phyloP scores from a whole-genome alignment of 2,113 vertebrate species.

The Rhegmatorhina hoffmannsi region DNA sequence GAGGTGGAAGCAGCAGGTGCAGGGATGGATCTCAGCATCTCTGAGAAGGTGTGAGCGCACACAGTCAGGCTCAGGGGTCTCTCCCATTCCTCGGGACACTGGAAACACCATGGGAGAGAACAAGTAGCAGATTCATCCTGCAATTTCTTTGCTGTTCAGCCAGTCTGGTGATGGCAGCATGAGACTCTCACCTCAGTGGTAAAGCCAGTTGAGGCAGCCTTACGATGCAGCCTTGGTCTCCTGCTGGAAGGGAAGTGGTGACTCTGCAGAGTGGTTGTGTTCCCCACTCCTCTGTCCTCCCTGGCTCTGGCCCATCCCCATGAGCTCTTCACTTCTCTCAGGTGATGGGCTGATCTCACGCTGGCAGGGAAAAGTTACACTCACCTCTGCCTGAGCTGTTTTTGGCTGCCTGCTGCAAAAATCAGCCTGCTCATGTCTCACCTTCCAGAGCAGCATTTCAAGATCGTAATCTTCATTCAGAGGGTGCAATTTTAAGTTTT shows the following conservation, averaged over 20 bases:
- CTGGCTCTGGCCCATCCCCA: rapidly evolving
- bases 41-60: rapidly evolving
- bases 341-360: background rate
- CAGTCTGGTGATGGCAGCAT: background rate
- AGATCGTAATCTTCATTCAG: background rate
- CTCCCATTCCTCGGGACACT: rapidly evolving
- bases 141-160: background rate
- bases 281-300: background rate
- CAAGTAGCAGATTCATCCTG: background rate
- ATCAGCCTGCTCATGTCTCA: background rate
- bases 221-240: background rate
- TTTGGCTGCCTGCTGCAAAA: background rate
- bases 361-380: background rate
- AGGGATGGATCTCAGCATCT: background rate
- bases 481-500: background rate
- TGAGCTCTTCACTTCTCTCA: background rate
- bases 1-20: background rate
- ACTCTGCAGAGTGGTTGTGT: rapidly evolving
- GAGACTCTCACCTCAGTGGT: background rate
- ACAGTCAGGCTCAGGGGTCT: background rate
- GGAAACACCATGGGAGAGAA: background rate
- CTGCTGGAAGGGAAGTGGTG: background rate
- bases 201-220: background rate
- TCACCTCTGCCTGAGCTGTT: background rate
- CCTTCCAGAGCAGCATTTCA: background rate